phyloP scores from a whole-genome alignment of 2,113 vertebrate species.

The Leucoraja erinaceus region DNA sequence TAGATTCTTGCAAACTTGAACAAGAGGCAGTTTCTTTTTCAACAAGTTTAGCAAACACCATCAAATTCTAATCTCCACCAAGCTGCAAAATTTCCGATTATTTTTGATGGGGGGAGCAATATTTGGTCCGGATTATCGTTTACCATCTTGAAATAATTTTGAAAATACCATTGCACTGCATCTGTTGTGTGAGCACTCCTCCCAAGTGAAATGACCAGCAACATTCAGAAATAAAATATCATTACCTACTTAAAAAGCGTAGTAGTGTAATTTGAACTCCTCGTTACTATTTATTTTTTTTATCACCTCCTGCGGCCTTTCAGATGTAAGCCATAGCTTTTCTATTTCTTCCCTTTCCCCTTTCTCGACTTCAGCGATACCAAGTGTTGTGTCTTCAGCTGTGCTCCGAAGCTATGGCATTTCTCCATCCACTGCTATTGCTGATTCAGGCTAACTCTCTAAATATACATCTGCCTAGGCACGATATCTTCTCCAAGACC shows the following conservation, averaged over 20 bases:
- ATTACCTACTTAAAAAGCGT: neutral
- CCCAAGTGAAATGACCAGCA: neutral
- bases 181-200: neutral
- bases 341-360: neutral
- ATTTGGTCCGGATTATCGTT: neutral
- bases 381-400: neutral
- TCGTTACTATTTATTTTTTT: slow-evolving; percentile 1
- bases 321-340: neutral
- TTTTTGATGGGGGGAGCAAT: neutral
- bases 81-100: neutral
- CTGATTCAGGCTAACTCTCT: slow-evolving; percentile 22
- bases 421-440: neutral
- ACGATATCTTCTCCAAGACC: neutral
- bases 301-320: neutral
- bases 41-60: neutral
- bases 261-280: neutral
- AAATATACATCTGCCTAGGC: slow-evolving; percentile 7
- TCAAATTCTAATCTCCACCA: neutral
- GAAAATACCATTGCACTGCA: neutral
- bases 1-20: neutral
- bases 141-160: neutral
- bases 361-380: neutral
- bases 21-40: neutral
- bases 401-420: slow-evolving; percentile 26
- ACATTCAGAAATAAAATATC: neutral